Conservation (phyloP, 2,113 vertebrate genomes). For the Anas platyrhynchos region DNA sequence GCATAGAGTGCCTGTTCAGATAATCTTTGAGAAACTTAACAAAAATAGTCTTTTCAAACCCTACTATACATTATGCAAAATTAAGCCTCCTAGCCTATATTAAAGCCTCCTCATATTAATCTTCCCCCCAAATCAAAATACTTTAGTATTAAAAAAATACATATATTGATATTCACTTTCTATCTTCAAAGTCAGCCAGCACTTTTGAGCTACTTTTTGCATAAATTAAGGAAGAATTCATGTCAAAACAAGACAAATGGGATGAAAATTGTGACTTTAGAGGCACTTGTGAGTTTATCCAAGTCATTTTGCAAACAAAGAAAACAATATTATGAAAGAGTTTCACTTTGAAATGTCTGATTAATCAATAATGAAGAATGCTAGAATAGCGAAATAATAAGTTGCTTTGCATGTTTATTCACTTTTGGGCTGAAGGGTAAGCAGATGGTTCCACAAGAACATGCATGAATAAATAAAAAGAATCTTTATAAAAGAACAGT, state of each 20-base stretch:
- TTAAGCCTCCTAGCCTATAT: neutral
- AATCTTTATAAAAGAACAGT: neutral
- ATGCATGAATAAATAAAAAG: conserved; percentile 42
- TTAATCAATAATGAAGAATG: conserved; percentile 44
- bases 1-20: too few species aligned
- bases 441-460: conserved; percentile 6
- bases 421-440: conserved; percentile 30
- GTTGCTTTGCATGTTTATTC: conserved; percentile 41
- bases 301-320: neutral
- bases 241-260: neutral
- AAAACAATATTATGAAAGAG: neutral
- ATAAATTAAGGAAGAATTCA: neutral
- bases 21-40: neutral
- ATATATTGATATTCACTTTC: neutral
- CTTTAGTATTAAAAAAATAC: neutral
- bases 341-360: neutral
- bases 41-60: neutral
- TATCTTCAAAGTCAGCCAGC: neutral
- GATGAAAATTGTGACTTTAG: neutral
- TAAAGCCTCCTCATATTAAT: too few species aligned
- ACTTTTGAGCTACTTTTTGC: neutral
- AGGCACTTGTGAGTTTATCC: neutral
- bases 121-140: neutral
- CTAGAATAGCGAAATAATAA: conserved; percentile 14
- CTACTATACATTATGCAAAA: neutral